Evolutionary conservation across 2,797 vertebrate genomes (phyloP).

Genomic region (Apogon hyalosoma): DNA sequence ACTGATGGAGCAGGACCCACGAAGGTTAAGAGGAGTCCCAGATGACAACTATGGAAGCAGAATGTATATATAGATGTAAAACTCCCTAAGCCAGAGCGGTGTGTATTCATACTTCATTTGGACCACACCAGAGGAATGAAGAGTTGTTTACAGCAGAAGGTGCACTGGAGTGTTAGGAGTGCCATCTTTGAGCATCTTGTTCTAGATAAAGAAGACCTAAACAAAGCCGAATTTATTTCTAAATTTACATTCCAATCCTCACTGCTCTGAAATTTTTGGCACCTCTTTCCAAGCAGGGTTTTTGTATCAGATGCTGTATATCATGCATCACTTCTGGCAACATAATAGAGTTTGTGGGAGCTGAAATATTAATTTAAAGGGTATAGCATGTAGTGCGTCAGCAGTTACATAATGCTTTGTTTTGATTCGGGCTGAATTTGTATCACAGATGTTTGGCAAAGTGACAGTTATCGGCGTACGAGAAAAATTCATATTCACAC

Average conservation of each 20-base stretch:
- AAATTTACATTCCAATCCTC: slow-evolving; percentile 71
- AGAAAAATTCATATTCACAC: slow-evolving; percentile 18
- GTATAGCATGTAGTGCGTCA: neutral
- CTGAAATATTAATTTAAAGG: slow-evolving; percentile 9
- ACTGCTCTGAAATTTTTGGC: slow-evolving; percentile 60
- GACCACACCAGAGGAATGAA: slow-evolving; percentile 14
- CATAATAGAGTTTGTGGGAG: neutral
- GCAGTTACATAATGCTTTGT: slow-evolving; percentile 6
- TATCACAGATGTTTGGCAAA: slow-evolving; percentile 44
- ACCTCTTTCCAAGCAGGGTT: slow-evolving; percentile 53
- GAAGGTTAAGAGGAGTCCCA: slow-evolving; percentile 21
- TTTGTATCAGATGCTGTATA: slow-evolving; percentile 61
- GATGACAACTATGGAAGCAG: slow-evolving; percentile 30
- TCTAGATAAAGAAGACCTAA: slow-evolving; percentile 65
- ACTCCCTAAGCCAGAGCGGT: neutral
- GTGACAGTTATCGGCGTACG: slow-evolving; percentile 32
- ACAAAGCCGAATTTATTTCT: slow-evolving; percentile 68
- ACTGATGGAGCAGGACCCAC: slow-evolving; percentile 28
- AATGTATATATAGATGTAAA: slow-evolving; percentile 33
- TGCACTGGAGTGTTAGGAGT: slow-evolving; percentile 15
- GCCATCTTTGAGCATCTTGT: slow-evolving; percentile 40
- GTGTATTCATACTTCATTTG: slow-evolving; percentile 5
- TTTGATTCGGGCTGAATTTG: slow-evolving; percentile 8
- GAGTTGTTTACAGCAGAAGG: slow-evolving; percentile 38
- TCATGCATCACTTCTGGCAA: slow-evolving; percentile 45